Conservation (phyloP, 1,140 invertebrate genomes). For the Sitobion miscanthi region DNA sequence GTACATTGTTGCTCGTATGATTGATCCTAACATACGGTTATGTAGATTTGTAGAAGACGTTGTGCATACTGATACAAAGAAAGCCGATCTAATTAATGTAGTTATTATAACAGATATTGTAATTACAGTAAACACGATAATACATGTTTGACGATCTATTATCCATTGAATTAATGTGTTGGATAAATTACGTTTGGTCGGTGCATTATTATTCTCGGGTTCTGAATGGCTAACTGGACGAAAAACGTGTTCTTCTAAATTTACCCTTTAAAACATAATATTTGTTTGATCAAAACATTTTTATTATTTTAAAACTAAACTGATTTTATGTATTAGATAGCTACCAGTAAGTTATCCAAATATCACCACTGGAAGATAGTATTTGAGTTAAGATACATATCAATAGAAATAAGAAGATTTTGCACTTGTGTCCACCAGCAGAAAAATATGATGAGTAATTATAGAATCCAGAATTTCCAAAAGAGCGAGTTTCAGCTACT, state of each 20-base stretch:
- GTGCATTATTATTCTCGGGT: too few species aligned
- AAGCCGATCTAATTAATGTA: conserved; percentile 70
- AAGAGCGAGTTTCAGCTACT: conserved; percentile 59
- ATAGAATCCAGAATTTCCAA: conserved; percentile 62
- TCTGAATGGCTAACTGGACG: neutral
- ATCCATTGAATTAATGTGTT: neutral
- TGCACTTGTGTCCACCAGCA: conserved; percentile 70
- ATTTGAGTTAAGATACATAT: conserved; percentile 73
- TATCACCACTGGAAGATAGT: conserved; percentile 77
- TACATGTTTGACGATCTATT: conserved; percentile 62
- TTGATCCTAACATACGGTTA: conserved; percentile 81
- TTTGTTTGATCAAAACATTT: neutral
- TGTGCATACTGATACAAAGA: conserved; percentile 82
- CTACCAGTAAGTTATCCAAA: conserved; percentile 79
- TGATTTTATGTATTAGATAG: conserved; percentile 46
- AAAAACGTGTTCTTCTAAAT: conserved; percentile 63
- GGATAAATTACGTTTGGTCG: neutral
- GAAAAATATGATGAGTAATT: conserved; percentile 76
- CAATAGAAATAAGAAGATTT: conserved; percentile 67
- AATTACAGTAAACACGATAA: conserved; percentile 72
- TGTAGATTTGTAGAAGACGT: conserved; percentile 81
- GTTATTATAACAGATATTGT: conserved; percentile 68
- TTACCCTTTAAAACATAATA: conserved; percentile 63
- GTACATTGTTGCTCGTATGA: conserved; percentile 81
- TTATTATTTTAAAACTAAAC: neutral